phyloP scores from a whole-genome alignment of 1,140 invertebrate genomes.

The Halyomorpha halys region DNA sequence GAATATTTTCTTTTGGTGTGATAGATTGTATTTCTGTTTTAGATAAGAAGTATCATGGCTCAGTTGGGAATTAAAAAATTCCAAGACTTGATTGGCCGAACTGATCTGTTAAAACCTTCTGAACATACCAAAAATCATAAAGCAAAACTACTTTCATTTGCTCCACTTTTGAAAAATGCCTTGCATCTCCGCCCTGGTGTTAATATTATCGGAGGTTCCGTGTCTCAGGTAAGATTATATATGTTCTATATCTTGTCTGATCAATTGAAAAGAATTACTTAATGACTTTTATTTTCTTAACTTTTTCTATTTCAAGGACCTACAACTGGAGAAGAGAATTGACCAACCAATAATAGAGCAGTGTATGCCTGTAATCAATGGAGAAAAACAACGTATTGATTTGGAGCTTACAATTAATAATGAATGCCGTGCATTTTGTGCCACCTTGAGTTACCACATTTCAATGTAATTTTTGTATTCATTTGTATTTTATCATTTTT shows the following conservation, averaged over 20 bases:
- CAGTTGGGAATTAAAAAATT: slow-evolving; percentile 78
- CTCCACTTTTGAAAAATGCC: slow-evolving; percentile 78
- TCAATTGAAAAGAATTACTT: neutral
- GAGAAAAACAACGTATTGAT: slow-evolving; percentile 51
- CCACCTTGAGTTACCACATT: slow-evolving; percentile 89
- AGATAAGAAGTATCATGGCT: slow-evolving; percentile 81
- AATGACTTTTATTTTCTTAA: neutral
- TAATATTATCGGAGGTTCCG: slow-evolving; percentile 82
- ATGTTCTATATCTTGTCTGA: neutral
- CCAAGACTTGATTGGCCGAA: slow-evolving; percentile 89
- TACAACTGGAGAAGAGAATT: slow-evolving; percentile 78
- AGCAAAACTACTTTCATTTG: slow-evolving; percentile 75
- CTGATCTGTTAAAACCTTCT: slow-evolving; percentile 66
- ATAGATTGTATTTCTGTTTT: slow-evolving; percentile 26
- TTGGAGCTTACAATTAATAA: slow-evolving; percentile 80
- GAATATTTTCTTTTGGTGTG: too few species aligned
- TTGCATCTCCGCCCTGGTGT: slow-evolving; percentile 76
- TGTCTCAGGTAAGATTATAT: slow-evolving; percentile 45
- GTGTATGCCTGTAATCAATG: slow-evolving; percentile 62
- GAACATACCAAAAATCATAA: slow-evolving; percentile 57
- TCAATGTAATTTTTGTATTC: slow-evolving; percentile 56
- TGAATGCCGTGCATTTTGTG: slow-evolving; percentile 82
- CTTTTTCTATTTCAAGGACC: slow-evolving; percentile 53
- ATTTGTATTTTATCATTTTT: neutral
- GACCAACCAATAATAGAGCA: slow-evolving; percentile 76